These are phyloP conservation scores for Actenoides lindsayi DNA, from an alignment of 2,113 vertebrate genomes.

Conservation along the genomic window DNA sequence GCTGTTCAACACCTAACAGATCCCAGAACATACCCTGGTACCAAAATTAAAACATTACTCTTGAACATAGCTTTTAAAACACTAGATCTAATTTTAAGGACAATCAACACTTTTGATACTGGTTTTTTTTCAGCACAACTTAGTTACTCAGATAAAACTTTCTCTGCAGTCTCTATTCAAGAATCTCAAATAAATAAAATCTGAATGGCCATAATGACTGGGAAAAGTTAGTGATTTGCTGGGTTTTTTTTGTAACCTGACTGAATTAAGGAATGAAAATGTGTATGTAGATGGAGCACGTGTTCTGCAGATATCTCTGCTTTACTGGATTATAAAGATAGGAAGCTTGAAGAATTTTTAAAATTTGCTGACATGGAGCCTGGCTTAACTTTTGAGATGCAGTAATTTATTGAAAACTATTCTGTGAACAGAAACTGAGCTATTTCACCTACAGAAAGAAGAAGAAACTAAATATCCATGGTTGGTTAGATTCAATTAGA, in stretches of 20 bases:
- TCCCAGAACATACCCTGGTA: not conserved
- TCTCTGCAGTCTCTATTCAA: not conserved
- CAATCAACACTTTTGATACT: not conserved
- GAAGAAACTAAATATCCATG: not conserved
- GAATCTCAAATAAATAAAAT: not conserved
- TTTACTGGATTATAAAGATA: not conserved
- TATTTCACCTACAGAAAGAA: not conserved
- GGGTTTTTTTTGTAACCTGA: not conserved
- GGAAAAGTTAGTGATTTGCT: not conserved
- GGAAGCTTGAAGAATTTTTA: not conserved
- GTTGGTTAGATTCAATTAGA: not conserved
- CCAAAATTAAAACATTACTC: not conserved
- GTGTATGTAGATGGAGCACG: not conserved
- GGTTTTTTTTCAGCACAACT: not conserved
- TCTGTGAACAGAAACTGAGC: not conserved
- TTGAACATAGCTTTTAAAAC: not conserved
- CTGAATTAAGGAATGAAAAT: not conserved
- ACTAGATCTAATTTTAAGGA: not conserved
- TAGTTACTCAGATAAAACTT: not conserved
- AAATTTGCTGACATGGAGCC: not conserved
- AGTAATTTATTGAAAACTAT: not conserved
- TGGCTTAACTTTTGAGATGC: not conserved
- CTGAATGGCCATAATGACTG: not conserved
- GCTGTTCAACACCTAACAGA: not conserved
- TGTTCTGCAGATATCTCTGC: not conserved